These are phyloP conservation scores for Pseudochirops corinnae DNA, from an alignment of 2,797 vertebrate species.

Conservation along the genomic window DNA sequence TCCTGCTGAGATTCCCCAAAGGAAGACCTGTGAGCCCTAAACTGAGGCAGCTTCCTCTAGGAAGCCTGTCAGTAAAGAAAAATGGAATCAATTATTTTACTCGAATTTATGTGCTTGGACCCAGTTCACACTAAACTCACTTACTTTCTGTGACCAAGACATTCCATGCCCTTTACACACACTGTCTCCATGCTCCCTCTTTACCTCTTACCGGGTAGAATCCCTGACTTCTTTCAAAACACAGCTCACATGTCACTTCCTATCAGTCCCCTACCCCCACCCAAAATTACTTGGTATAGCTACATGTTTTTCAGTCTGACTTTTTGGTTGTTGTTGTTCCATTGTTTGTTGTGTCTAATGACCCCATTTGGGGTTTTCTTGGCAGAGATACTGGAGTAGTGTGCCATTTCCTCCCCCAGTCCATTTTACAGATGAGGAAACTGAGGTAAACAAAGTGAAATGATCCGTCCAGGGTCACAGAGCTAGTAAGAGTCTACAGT, in stretches of 20 bases:
- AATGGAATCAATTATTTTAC: background rate
- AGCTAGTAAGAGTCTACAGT: background rate
- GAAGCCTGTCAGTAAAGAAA: slow-evolving; percentile 62
- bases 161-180: too few species aligned
- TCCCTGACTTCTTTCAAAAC: background rate
- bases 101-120: background rate
- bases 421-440: background rate
- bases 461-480: background rate
- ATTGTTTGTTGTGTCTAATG: background rate
- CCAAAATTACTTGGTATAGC: background rate
- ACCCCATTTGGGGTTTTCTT: background rate
- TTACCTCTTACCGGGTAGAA: background rate
- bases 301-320: background rate
- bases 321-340: background rate
- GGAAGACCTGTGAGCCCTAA: slow-evolving; percentile 47
- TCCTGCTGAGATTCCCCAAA: slow-evolving; percentile 41
- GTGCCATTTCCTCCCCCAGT: background rate
- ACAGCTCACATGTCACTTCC: background rate
- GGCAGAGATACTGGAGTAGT: background rate
- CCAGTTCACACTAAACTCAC: background rate
- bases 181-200: background rate
- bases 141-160: background rate
- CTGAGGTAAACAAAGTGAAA: background rate
- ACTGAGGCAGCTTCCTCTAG: background rate
- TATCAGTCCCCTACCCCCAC: too few species aligned